Base-by-base conservation (phyloP, 2,888 invertebrate genomes). In the Luffia ferchaultella region DNA sequence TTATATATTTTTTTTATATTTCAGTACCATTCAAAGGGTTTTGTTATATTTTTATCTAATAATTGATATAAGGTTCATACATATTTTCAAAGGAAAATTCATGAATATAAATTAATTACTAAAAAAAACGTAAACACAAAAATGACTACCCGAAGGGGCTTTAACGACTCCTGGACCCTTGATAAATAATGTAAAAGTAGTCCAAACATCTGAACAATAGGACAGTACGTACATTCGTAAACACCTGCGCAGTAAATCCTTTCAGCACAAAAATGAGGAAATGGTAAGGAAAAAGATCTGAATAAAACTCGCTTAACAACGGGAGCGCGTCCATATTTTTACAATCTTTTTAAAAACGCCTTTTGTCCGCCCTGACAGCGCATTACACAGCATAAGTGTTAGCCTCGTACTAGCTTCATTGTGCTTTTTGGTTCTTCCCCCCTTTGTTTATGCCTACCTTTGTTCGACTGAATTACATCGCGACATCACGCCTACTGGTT, bases 191-290 rank as follows among this genome's bases (percentile, higher is more conserved):
- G 30, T 30, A 12, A 30, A 30, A 30, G 30, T 30, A 30, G n/a
- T n/a, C n/a, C n/a, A n/a, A n/a, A 30, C 12, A 30, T 30, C 3
- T 30, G 12, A 30, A 30, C 30, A 30, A 3, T 3, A 30, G 30
- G 12, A 30, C 30, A 30, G 12, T 30, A 30, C 30, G 12, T 30
- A 52, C 54, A 58, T 56, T 50, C 59, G 58, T 12, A 12, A 7
- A 60, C 63, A 76, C 75, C 74, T 74, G 73, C 68, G 74, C 75
- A 76, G 74, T 77, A 74, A 76, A 78, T 77, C 77, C 76, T 78
- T 76, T 71, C 71, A 70, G 67, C 70, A 69, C 66, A 73, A 73
- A 76, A 78, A 76, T 73, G 69, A 71, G 73, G 73, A 76, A 77
- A 76, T 75, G 73, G 68, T 68, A 71, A 73, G 71, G 69, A 71